Evolutionary conservation across 1,140 invertebrate species (phyloP), one percentile per base, ranked within the genome.

Genomic region (Limonius californicus): DNA sequence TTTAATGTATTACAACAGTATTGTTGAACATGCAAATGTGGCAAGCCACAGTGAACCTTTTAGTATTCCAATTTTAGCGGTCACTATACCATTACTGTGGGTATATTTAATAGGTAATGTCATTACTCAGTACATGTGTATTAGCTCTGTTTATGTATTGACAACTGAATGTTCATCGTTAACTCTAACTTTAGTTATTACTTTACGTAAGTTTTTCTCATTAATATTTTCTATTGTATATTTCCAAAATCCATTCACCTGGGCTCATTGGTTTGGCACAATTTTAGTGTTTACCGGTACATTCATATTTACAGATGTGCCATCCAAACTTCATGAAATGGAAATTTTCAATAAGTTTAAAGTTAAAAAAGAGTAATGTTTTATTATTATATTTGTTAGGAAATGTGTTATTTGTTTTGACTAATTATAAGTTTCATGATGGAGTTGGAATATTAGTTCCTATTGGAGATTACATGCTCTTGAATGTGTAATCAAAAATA

Each of bases 211-310:
- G 78, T 99, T 99, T 75, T 80, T 94, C 4, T 97, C 95, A 8
- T 79, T 99, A 42, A 77, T 99, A 14, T 90, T 99, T 74, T 99
- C 97, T 1, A 97, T 99, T 69, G 71, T 94, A 32, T 99, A 97
- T 75, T 99, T 99, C 76, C 81, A 88, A 63, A 99, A 99, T 82
- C 87, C 90, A 1, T 99, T 99, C 73, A 98, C 95, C 0, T 2
- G 88, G 0, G 84, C 84, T 47, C 97, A 99, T 75, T 99, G 97
- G 95, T 71, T 94, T 43, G 97, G 96, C 18, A 95, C 97, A 0
- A 61, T 86, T 4, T 77, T 96, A 32, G 96, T 99, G 0, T 99
- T 99, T 77, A 73, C 86, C 19, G 97, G 97, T 4, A 99, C 96
- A 6, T 75, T 97, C 16, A 86, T 98, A 55, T 99, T 98, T 73